These are phyloP conservation scores for Calameuta filiformis DNA, from an alignment of 2,888 invertebrate species.

Conservation along the genomic window DNA sequence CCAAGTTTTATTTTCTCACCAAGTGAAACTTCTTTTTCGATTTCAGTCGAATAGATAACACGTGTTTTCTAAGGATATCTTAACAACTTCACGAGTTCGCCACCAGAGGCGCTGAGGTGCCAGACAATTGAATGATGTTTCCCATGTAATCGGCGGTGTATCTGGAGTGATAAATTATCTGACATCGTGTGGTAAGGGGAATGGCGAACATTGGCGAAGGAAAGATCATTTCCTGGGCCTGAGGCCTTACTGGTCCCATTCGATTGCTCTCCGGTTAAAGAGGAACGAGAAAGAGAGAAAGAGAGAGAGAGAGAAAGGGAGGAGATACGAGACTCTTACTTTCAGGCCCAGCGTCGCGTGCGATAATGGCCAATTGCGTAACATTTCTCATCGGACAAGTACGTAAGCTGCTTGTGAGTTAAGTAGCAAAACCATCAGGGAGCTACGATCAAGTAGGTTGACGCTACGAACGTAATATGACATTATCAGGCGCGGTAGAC, in stretches of 20 bases:
- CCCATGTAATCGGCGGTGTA: background rate
- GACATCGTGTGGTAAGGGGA: background rate
- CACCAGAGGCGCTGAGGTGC: background rate
- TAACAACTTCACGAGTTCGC: background rate
- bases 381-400: slow-evolving; percentile 38
- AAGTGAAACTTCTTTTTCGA: background rate
- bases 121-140: background rate
- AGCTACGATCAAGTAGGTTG: background rate
- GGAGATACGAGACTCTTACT: slow-evolving; percentile 54
- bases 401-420: slow-evolving; percentile 42
- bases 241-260: slow-evolving; percentile 8
- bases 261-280: slow-evolving; percentile 6
- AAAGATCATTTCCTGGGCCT: slow-evolving; percentile 15
- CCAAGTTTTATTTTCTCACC: background rate
- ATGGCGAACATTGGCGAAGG: background rate
- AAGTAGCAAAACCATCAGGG: slow-evolving; percentile 36
- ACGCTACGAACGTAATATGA: background rate
- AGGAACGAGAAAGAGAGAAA: slow-evolving; percentile 14
- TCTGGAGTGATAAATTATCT: background rate
- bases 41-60: background rate
- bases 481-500: slow-evolving; percentile 13
- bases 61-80: background rate
- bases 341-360: slow-evolving; percentile 56
- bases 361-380: slow-evolving; percentile 50
- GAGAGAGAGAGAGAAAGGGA: slow-evolving; percentile 27